phyloP scores from a whole-genome alignment of 2,113 vertebrate species.

The Tetraodon nigroviridis region DNA sequence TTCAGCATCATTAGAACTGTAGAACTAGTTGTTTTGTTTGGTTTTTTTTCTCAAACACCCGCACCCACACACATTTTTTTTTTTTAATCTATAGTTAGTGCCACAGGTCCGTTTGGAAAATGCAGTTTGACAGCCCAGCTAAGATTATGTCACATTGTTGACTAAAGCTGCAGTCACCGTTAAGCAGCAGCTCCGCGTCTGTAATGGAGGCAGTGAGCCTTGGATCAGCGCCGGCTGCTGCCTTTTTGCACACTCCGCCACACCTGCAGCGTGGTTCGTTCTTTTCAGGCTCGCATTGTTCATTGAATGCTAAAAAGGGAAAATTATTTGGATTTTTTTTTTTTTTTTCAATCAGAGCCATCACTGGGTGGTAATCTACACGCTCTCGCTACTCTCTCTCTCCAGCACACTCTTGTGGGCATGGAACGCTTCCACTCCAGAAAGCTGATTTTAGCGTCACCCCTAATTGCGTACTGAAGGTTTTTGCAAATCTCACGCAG shows the following conservation, averaged over 20 bases:
- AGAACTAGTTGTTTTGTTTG: neutral
- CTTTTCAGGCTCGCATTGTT: conserved; percentile 40
- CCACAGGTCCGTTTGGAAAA: conserved; percentile 26
- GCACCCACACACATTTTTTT: conserved; percentile 11
- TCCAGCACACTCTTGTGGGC: conserved; percentile 39
- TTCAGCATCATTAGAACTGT: conserved; percentile 32
- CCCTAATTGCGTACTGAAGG: conserved; percentile 47
- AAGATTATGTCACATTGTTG: conserved; percentile 55
- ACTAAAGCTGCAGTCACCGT: conserved; percentile 36
- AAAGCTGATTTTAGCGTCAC: conserved; percentile 48
- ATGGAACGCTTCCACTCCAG: conserved; percentile 49
- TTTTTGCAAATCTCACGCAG: conserved; percentile 40
- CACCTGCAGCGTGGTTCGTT: conserved; percentile 33
- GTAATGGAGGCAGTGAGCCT: conserved; percentile 20
- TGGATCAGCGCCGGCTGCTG: conserved; percentile 44
- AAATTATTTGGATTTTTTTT: no score
- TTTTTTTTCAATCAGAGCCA: conserved; percentile 33
- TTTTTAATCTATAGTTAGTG: conserved; percentile 19
- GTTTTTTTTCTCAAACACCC: conserved; percentile 7
- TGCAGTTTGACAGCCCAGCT: conserved; percentile 38
- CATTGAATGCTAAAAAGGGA: conserved; percentile 40
- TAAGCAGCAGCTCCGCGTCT: conserved; percentile 14
- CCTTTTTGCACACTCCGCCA: conserved; percentile 52
- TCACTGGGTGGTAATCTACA: conserved; percentile 49
- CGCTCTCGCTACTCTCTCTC: conserved; percentile 49